Evolutionary conservation across 2,888 invertebrate genomes (phyloP), one percentile per base, ranked within the genome.

Genomic region (Mimumesa dahlbomi): DNA sequence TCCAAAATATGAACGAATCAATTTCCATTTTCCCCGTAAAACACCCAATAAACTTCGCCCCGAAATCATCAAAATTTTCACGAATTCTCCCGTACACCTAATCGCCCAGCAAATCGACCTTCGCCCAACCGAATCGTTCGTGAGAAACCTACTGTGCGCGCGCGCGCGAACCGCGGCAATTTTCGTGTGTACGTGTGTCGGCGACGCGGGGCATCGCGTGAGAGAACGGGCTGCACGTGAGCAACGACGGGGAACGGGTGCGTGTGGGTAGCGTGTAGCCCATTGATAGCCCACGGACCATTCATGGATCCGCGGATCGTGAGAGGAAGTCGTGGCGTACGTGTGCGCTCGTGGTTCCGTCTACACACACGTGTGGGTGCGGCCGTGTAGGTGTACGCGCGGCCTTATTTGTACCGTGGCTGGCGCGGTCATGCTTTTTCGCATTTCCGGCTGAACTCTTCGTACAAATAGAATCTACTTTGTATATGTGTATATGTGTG

Each of bases 241-340:
- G 40, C 38, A 48, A 36, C 36, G 19, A 29, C 49, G 56, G 38
- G 42, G 43, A 36, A 52, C 22, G 46, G 22, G 18, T 46, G 61
- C 65, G 75, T 69, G 79, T 78, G 73, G 78, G 80, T 74, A 73
- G 70, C 59, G 69, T 61, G 69, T 65, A 57, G 79, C 79, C 81
- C 85, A 85, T 85, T 85, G 85, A 85, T 85, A 82, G 73, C 82
- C 82, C 84, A 84, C 84, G 76, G 62, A 81, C 82, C 85, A 85
- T 85, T 85, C 85, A 85, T 85, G 85, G 83, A 85, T 85, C 80
- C 81, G 82, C 74, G 79, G 82, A 81, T 77, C 82, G 80, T 79
- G 84, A 85, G 84, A 84, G 84, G 84, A 84, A 84, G 79, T 77
- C 67, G 66, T 49, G 46, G 25, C 53, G 72, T 61, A 49, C 53